Base-by-base conservation (phyloP, 2,113 vertebrate species). In the Aramus guarauna region DNA sequence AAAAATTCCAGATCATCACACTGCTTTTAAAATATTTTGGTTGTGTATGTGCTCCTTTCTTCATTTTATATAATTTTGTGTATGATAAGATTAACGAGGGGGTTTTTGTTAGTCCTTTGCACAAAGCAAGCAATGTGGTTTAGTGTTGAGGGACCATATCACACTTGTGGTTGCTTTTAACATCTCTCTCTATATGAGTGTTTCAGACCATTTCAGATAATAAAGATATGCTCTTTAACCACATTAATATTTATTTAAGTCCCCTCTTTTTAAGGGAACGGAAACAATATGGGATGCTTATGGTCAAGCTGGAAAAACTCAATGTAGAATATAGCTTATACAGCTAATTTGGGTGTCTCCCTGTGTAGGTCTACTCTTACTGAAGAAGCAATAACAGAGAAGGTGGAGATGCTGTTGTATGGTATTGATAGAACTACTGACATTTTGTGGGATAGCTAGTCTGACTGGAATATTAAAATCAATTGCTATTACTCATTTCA, bases 101-200 rank as follows among this genome's bases (percentile, higher is more conserved):
- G 1, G 0, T 0, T 11, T 43, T 53, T 27, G 3, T 41, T 21
- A 68, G 16, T 11, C 12, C 36, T 69, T 76, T 39, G 34, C 21
- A n/a, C 15, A 66, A 22, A 67, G 11, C 10, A 37, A 73, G 8
- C 18, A 26, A 43, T 5, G 10, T n/a, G 6, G 26, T 37, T 67
- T 43, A n/a, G 32, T 23, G 34, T 26, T 48, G 71, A 67, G 26
- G n/a, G 39, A 41, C 26, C 19, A 5, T 26, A 58, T 47, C 22
- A 17, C 15, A 7, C 7, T 3, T 7, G 17, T 62, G 26, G 24
- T 43, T 63, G 11, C 30, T 72, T 66, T 36, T 52, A 55, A 47
- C 5, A 9, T 53, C 37, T 53, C 1, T 45, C 22, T 58, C 13
- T 32, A 3, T 9, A 22, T 47, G 29, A 64, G 6, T 37, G 17